Conservation (phyloP, 2,113 vertebrate genomes). For the Plectropomus leopardus region DNA sequence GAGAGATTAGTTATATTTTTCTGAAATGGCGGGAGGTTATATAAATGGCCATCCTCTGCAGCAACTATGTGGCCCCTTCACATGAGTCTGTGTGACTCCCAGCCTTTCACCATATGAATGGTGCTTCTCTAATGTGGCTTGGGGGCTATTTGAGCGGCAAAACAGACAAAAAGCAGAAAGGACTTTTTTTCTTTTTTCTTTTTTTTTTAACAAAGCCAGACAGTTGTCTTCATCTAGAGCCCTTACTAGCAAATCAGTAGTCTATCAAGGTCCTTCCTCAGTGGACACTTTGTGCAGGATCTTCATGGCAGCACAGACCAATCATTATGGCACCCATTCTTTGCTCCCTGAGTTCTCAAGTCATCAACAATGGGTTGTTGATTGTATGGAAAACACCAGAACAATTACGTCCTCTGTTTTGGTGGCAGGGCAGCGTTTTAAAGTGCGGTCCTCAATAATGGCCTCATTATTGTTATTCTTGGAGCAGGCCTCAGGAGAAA, state of each 20-base stretch:
- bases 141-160: slow-evolving; percentile 76
- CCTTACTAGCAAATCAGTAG: slow-evolving; percentile 92
- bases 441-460: slow-evolving; percentile 97
- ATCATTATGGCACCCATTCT: slow-evolving; percentile 97
- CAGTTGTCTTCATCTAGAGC: slow-evolving; percentile 93
- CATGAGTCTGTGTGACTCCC: slow-evolving; percentile 74
- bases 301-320: slow-evolving; percentile 93
- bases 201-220: slow-evolving; percentile 83
- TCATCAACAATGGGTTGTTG: slow-evolving; percentile 99
- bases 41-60: slow-evolving; percentile 64
- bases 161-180: slow-evolving; percentile 75
- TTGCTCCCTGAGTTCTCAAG: slow-evolving; percentile 94
- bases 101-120: slow-evolving; percentile 78
- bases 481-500: slow-evolving; percentile 92
- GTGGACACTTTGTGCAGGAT: slow-evolving; percentile 92
- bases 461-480: slow-evolving; percentile 99
- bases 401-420: slow-evolving; percentile 98
- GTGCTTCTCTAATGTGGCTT: slow-evolving; percentile 72
- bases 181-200: slow-evolving; percentile 46
- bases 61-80: slow-evolving; percentile 64
- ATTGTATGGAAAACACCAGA: slow-evolving; percentile 98
- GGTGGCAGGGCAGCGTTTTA: slow-evolving; percentile 94
- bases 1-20: slow-evolving; percentile 29
- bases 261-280: slow-evolving; percentile 94
- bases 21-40: slow-evolving; percentile 49